Conservation (phyloP, 1,140 invertebrate species). For the Catajapyx aquilonaris region DNA sequence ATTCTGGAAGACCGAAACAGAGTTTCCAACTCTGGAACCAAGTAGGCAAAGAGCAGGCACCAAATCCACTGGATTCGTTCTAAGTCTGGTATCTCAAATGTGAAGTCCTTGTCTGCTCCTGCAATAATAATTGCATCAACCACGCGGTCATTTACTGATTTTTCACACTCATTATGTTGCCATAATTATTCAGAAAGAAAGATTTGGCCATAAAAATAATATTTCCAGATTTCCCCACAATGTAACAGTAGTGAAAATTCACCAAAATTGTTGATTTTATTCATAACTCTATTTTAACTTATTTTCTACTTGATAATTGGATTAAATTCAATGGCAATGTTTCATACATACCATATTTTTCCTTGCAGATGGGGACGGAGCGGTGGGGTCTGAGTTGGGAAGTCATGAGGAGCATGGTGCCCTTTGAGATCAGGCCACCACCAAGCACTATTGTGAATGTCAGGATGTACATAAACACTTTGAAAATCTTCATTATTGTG, state of each 20-base stretch:
- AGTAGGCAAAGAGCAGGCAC: constrained; percentile 20
- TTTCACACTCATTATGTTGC: too few species aligned
- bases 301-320: too few species aligned
- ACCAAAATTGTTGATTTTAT: not conserved
- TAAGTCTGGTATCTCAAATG: too few species aligned
- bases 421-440: constrained; percentile 18
- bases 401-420: constrained; percentile 21
- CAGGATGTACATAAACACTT: constrained; percentile 19
- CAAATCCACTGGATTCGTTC: constrained; percentile 24
- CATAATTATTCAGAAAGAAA: too few species aligned
- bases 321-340: too few species aligned
- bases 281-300: constrained; percentile 1
- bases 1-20: constrained; percentile 20
- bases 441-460: constrained; percentile 19
- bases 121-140: too few species aligned
- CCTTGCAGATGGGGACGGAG: constrained; percentile 9
- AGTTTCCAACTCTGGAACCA: constrained; percentile 21
- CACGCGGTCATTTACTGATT: too few species aligned
- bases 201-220: too few species aligned
- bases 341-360: too few species aligned
- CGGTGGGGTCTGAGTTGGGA: constrained; percentile 16
- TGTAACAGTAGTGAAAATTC: too few species aligned
- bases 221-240: too few species aligned
- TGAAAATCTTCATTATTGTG: constrained; percentile 17
- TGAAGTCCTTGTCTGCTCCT: too few species aligned